phyloP scores from a whole-genome alignment of 2,888 invertebrate species.

The Aphrophora alni region DNA sequence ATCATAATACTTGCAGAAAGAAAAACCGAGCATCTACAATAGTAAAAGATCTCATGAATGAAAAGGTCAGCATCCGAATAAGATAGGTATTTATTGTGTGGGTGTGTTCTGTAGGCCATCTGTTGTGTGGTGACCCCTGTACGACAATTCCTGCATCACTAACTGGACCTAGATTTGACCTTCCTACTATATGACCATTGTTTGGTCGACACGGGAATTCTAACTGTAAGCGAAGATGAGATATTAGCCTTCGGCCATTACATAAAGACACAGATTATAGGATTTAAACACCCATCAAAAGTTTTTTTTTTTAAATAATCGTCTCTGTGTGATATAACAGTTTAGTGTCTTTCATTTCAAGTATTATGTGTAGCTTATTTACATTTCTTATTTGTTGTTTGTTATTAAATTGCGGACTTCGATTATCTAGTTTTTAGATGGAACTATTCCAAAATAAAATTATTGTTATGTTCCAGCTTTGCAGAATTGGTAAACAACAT shows the following conservation, averaged over 20 bases:
- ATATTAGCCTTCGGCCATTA: background rate
- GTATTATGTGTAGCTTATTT: too few relatives aligned
- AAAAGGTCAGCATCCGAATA: constrained; percentile 2
- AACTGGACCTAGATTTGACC: background rate
- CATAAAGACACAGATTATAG: background rate
- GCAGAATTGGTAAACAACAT: too few relatives aligned
- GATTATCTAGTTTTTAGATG: too few relatives aligned
- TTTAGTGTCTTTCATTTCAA: too few relatives aligned
- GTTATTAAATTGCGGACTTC: too few relatives aligned
- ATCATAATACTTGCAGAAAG: too few relatives aligned
- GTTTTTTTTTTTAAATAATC: too few relatives aligned
- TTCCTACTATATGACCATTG: constrained; percentile 6
- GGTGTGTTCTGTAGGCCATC: constrained; percentile 9
- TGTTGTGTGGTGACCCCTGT: background rate
- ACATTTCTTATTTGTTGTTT: too few relatives aligned
- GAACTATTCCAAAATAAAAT: too few relatives aligned
- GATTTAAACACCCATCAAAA: background rate
- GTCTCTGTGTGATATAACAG: too few relatives aligned
- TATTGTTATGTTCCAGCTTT: too few relatives aligned
- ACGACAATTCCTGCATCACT: background rate
- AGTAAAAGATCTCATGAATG: background rate
- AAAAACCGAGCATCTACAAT: background rate
- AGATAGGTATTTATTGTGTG: background rate
- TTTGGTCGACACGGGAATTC: background rate
- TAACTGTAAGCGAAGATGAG: background rate